Evolutionary conservation across 2,113 vertebrate species (phyloP), one percentile per base, ranked within the genome.

Genomic region (Bucco capensis): DNA sequence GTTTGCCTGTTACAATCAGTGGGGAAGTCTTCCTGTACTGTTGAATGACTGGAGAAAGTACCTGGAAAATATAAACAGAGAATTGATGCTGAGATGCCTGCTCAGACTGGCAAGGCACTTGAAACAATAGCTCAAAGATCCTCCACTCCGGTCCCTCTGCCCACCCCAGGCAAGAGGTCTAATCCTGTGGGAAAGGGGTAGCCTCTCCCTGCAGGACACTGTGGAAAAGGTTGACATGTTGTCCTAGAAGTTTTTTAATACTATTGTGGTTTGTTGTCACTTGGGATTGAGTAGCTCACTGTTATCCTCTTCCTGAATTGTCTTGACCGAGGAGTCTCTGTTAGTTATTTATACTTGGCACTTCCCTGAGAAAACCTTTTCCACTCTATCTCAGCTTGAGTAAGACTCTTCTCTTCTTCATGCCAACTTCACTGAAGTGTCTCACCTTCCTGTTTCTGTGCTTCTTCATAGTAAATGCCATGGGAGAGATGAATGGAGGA

Each of bases 221-320:
- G 21, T n/a, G 47, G 44, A 79, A 84, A 78, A 93, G 53, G 35
- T 30, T 65, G 66, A 49, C 42, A 21, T 0, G 2, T 16, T 73
- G n/a, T 33, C 46, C 46, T 73, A 31, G 74, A 82, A 65, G 19
- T 10, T 14, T n/a, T 7, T 0, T 28, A 66, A 76, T n/a, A 47
- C 10, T 31, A 19, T 61, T 69, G 37, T 62, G 24, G 8, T 95
- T 79, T 58, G 76, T 30, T 82, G 42, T 10, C 58, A 88, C 44
- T 61, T 90, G 42, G 62, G n/a, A 70, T 89, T 71, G 86, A 88
- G 81, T 77, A 83, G 78, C 57, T 91, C 0, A 1, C 47, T 87
- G 82, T 88, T 73, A 47, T 95, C 66, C 85, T 94, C 57, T 70
- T 89, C 50, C 81, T 82, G 81, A 92, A 92, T 69, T 7, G 3